These are phyloP conservation scores for Gorsachius magnificus DNA, from an alignment of 2,797 vertebrate species.

Conservation along the genomic window DNA sequence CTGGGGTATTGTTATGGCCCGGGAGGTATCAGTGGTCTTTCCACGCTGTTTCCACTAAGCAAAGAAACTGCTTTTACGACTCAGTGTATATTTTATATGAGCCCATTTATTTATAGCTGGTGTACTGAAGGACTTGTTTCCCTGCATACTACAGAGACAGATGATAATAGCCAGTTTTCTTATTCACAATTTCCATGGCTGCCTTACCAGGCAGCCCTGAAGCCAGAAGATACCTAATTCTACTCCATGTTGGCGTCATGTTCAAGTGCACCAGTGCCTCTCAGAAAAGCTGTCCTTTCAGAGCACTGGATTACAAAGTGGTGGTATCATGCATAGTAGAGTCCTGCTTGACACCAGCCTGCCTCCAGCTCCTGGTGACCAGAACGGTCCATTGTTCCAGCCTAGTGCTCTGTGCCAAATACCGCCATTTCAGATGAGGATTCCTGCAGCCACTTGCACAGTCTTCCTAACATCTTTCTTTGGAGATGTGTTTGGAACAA, in stretches of 20 bases:
- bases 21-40: neutral
- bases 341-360: neutral
- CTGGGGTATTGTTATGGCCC: neutral
- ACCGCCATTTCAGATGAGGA: neutral
- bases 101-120: neutral
- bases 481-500: neutral
- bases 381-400: neutral
- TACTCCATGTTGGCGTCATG: accelerated
- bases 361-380: neutral
- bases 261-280: neutral
- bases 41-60: neutral
- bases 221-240: neutral
- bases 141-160: neutral
- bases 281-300: neutral
- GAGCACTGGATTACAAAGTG: neutral
- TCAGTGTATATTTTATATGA: neutral
- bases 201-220: neutral
- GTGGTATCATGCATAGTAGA: neutral
- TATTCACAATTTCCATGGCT: neutral
- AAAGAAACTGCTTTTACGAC: neutral
- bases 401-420: neutral
- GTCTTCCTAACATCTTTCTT: neutral
- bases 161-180: neutral
- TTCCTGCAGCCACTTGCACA: neutral
- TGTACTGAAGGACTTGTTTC: neutral